phyloP scores from a whole-genome alignment of 2,797 vertebrate genomes.

The Delichon dasypus region DNA sequence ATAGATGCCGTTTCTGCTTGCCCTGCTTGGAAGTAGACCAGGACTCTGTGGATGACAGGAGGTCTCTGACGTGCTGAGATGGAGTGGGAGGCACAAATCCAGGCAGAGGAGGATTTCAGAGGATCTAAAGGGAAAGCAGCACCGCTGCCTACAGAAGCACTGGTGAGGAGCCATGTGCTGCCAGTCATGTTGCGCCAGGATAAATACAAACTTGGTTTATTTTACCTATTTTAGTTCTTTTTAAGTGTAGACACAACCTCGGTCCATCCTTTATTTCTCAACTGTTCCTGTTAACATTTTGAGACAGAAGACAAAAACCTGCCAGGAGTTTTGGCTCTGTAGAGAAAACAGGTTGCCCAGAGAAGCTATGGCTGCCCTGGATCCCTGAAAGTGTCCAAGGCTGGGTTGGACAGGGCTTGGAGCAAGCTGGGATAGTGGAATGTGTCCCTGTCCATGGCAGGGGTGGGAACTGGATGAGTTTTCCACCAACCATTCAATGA shows the following conservation, averaged over 20 bases:
- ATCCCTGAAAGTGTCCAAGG: background rate
- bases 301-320: background rate
- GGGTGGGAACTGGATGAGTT: rapidly evolving
- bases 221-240: background rate
- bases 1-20: background rate
- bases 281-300: background rate
- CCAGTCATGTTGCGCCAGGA: background rate
- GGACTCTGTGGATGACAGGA: background rate
- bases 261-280: background rate
- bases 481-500: background rate
- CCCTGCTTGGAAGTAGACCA: background rate
- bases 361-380: background rate
- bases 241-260: background rate
- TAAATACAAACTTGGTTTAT: background rate
- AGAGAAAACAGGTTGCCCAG: background rate
- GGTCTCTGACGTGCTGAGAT: background rate
- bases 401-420: background rate
- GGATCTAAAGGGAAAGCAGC: background rate
- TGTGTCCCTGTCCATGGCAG: background rate
- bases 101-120: background rate
- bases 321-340: background rate
- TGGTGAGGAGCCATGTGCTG: background rate
- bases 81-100: background rate
- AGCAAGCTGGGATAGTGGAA: background rate
- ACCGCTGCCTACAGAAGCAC: background rate